Evolutionary conservation across 2,888 invertebrate genomes (phyloP), one percentile per base, ranked within the genome.

Genomic region (Miltochrista miniata): DNA sequence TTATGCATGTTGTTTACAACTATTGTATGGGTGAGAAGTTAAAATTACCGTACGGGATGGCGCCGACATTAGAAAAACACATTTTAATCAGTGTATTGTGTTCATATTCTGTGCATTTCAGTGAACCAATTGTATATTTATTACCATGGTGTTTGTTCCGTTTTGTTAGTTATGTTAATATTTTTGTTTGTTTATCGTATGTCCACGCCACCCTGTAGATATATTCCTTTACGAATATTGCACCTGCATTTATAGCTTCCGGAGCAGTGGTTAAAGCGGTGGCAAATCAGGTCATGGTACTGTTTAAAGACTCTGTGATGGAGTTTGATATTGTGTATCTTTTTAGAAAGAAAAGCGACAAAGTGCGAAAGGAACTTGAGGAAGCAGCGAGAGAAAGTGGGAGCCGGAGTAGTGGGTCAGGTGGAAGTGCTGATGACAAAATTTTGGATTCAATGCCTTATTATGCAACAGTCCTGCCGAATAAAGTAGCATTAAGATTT

Each of bases 351-450:
- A 95, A 96, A 79, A 96, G 96, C 82, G 96, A 96, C 63, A 96
- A 96, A 85, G 93, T 98, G 81, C 95, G 96, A 76, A 96, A 96
- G 81, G 98, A 98, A 74, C 87, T 99, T 42, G 97, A 97, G 85
- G 98, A 98, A 77, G 98, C 98, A 14, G 97, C 97, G 0, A 90
- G 93, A 60, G 95, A 95, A 76, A 96, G 96, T 1, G 81, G 90
- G 30, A 85, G 86, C 58, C 74, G 88, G 40, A 85, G 86, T 66
- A 89, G 86, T 51, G 86, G 84, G 34, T 91, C 82, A 10, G 86
- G 73, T 34, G 88, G 81, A 59, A 81, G 82, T 66, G 82, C 74
- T 7, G 89, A 87, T 45, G 92, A 87, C 44, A 90, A 83, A 70
- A 83, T 84, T 34, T 70, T 84, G 59, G 92, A 90, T 14, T 83